Conservation (phyloP, 2,797 vertebrate genomes). For the Echiichthys vipera region DNA sequence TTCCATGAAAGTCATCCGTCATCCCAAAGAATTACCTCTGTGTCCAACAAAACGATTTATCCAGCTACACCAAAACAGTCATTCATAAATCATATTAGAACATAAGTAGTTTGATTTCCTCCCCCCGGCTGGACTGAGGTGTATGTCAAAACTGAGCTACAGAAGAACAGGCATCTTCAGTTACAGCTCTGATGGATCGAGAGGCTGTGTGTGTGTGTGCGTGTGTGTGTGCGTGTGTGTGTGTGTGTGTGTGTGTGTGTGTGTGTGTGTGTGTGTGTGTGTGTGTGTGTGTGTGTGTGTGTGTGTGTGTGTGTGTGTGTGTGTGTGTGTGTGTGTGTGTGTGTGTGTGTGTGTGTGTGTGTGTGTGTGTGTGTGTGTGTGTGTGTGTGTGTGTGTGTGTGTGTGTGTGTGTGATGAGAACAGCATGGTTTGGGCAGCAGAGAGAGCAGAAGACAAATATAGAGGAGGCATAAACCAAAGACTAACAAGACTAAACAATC, state of each 20-base stretch:
- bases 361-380: conserved; percentile 24
- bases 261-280: conserved; percentile 29
- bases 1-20: conserved; percentile 32
- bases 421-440: conserved; percentile 53
- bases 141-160: conserved; percentile 32
- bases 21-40: neutral
- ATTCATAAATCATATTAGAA: conserved; percentile 51
- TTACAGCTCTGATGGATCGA: conserved; percentile 45
- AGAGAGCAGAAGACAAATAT: conserved; percentile 31
- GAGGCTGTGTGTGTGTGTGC: conserved; percentile 17
- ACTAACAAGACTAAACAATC: conserved; percentile 16
- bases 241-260: conserved; percentile 26
- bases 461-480: neutral
- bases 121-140: conserved; percentile 6
- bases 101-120: conserved; percentile 4
- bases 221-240: conserved; percentile 21
- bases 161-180: conserved; percentile 38
- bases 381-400: conserved; percentile 21
- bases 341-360: conserved; percentile 27
- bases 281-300: conserved; percentile 21
- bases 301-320: conserved; percentile 7
- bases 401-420: conserved; percentile 63
- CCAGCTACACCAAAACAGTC: conserved; percentile 16
- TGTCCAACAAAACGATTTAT: conserved; percentile 35
- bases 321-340: conserved; percentile 24